phyloP scores from a whole-genome alignment of 1,140 invertebrate species.

The Globodera ellingtonae region DNA sequence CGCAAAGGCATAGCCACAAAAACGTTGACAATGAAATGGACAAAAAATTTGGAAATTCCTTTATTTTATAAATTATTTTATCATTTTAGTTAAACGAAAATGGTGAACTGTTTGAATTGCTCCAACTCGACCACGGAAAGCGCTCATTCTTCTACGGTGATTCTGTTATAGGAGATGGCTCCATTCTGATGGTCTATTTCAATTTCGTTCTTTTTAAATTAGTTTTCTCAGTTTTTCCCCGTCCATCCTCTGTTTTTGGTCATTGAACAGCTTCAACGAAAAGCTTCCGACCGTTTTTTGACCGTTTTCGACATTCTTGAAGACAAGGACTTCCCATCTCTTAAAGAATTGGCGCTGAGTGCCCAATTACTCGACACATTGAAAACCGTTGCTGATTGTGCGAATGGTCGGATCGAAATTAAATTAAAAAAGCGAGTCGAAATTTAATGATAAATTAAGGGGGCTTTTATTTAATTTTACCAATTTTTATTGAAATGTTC shows the following conservation, averaged over 20 bases:
- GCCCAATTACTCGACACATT: slow-evolving; percentile 13
- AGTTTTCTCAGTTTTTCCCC: slow-evolving; percentile 12
- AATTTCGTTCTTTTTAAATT: not conserved
- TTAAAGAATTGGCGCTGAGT: not conserved
- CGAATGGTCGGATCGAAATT: not conserved
- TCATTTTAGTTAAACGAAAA: slow-evolving; percentile 14
- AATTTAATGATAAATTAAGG: too few species aligned
- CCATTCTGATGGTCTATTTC: slow-evolving; percentile 1
- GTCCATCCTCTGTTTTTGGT: slow-evolving; percentile 19
- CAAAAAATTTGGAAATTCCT: too few species aligned
- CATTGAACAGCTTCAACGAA: not conserved
- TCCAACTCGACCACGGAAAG: slow-evolving; percentile 17
- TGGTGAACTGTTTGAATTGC: slow-evolving; percentile 22
- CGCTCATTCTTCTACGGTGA: slow-evolving; percentile 19
- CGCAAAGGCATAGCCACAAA: not conserved
- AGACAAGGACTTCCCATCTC: not conserved
- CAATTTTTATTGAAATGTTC: not conserved
- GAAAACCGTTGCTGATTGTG: slow-evolving; percentile 6
- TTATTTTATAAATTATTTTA: not conserved
- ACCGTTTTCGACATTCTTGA: not conserved
- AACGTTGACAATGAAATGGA: too few species aligned
- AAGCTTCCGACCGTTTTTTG: slow-evolving; percentile 1
- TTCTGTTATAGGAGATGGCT: slow-evolving; percentile 14
- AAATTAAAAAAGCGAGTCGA: too few species aligned
- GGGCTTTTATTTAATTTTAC: too few species aligned